Percentiles rank a stretch among this genome's conserved stretches.
These are phyloP conservation scores for Epistrophe grossulariae DNA, from an alignment of 2,888 invertebrate species.

Conservation along the genomic window DNA sequence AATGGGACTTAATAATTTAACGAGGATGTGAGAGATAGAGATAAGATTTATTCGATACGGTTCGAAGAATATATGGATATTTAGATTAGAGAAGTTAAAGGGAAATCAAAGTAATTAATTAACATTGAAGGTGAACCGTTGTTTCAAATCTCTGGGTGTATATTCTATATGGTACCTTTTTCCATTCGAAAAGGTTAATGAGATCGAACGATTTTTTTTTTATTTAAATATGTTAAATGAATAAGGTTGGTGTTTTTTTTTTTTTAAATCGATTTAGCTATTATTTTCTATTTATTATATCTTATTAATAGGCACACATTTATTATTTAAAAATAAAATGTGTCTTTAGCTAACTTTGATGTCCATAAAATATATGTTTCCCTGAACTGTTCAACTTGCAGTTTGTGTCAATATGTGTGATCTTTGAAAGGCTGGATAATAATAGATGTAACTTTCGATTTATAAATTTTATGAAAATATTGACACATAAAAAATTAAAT, in stretches of 20 bases:
- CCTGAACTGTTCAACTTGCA: too few relatives aligned
- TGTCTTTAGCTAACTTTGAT: too few relatives aligned
- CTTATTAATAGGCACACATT: too few relatives aligned
- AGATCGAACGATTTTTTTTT: not conserved
- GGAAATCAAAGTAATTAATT: slow-evolving; percentile 19
- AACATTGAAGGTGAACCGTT: slow-evolving; percentile 9
- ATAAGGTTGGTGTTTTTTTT: not conserved
- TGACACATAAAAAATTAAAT: too few relatives aligned
- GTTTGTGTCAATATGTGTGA: too few relatives aligned
- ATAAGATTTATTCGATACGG: slow-evolving; percentile 18
- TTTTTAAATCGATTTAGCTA: not conserved
- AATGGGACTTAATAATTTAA: slow-evolving; percentile 65
- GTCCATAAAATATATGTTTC: too few relatives aligned
- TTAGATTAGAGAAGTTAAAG: not conserved
- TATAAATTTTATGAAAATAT: too few relatives aligned
- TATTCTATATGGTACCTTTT: not conserved
- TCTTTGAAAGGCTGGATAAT: too few relatives aligned
- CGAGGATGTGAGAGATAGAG: not conserved
- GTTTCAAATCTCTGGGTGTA: too few relatives aligned
- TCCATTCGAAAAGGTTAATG: not conserved
- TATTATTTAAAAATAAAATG: too few relatives aligned
- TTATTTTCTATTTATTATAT: not conserved
- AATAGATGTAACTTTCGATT: too few relatives aligned
- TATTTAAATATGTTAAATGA: not conserved
- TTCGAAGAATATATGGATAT: not conserved